Evolutionary conservation across 1,140 invertebrate genomes (phyloP), one percentile per base, ranked within the genome.

Genomic region (Drosophila quadrilineata): DNA sequence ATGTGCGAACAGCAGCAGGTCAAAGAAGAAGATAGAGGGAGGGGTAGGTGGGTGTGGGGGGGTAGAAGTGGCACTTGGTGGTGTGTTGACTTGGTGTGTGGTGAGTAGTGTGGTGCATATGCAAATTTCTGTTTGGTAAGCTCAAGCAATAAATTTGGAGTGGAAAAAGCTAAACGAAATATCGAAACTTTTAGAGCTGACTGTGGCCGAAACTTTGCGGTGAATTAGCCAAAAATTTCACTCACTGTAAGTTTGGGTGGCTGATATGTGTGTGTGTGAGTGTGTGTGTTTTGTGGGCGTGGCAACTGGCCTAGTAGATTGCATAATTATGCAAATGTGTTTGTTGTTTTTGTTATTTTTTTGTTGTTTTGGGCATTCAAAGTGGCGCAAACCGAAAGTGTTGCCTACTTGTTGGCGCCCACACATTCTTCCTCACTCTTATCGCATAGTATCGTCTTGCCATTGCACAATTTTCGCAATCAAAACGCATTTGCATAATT

Each of bases 401-500:
- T 73, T 84, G 77, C 77, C 73, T 77, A 73, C 77, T 71, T 82
- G 71, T 73, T 73, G 77, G 64, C 64, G 52, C 40, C 53, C 52
- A 14, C 38, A 26, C 56, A n/a, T n/a, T 2, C 16, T 10, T 1
- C 6, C 17, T 9, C 16, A 17, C 16, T 19, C 2, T 41, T 3
- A 17, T 10, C 28, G 2, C 9, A 2, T 3, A n/a, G 2, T 5
- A 3, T 1, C 28, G 8, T 3, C 9, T 29, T 9, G 2, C 41
- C 24, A 16, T 45, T 50, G 68, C 68, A 76, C 72, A 63, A 49
- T 67, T 77, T 79, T 79, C 79, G 64, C 74, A 84, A 84, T 84
- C 79, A 84, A 85, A 67, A 63, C 52, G 72, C 80, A 84, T 84
- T 84, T 84, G 77, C 77, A 84, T 84, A 84, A 84, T 84, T 84